These are phyloP conservation scores for Cryptocephalus primarius DNA, from an alignment of 2,888 invertebrate species.

Conservation along the genomic window DNA sequence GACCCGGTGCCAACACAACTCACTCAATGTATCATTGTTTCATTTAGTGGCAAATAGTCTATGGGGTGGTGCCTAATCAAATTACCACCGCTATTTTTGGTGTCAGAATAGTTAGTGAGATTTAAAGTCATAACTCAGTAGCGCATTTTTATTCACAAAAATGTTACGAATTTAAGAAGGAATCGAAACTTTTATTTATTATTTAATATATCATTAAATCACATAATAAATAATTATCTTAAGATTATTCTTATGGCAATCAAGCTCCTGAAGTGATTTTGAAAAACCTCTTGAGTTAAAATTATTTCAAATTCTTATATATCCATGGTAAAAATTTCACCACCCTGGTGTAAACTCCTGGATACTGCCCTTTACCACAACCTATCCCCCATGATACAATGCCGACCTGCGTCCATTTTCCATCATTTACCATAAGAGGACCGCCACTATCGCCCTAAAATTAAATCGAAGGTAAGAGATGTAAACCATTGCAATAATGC, in stretches of 20 bases:
- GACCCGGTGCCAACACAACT: constrained; percentile 9
- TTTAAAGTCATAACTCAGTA: too few relatives aligned
- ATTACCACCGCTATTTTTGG: constrained; percentile 10
- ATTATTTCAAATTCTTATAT: constrained; percentile 64
- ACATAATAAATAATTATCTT: constrained; percentile 12
- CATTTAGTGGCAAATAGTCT: constrained; percentile 17
- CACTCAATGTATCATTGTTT: constrained; percentile 25
- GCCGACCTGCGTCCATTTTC: constrained; percentile 73
- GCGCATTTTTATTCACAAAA: too few relatives aligned
- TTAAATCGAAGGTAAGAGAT: constrained; percentile 4
- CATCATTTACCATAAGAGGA: constrained; percentile 70
- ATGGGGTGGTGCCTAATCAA: constrained; percentile 22
- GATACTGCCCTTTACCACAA: constrained; percentile 84
- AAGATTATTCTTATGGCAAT: constrained; percentile 10
- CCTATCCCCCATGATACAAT: constrained; percentile 89
- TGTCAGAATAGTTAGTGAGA: too few relatives aligned
- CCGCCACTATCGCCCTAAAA: constrained; percentile 81
- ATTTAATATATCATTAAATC: constrained; percentile 9
- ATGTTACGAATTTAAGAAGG: too few relatives aligned
- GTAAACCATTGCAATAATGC: background rate
- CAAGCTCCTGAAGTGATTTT: constrained; percentile 2
- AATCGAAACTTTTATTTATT: constrained; percentile 6
- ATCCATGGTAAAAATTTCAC: constrained; percentile 80
- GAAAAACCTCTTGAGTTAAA: background rate
- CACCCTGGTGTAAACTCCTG: constrained; percentile 81